Base-by-base conservation (phyloP, 2,888 invertebrate genomes). In the Cosmia trapezina region DNA sequence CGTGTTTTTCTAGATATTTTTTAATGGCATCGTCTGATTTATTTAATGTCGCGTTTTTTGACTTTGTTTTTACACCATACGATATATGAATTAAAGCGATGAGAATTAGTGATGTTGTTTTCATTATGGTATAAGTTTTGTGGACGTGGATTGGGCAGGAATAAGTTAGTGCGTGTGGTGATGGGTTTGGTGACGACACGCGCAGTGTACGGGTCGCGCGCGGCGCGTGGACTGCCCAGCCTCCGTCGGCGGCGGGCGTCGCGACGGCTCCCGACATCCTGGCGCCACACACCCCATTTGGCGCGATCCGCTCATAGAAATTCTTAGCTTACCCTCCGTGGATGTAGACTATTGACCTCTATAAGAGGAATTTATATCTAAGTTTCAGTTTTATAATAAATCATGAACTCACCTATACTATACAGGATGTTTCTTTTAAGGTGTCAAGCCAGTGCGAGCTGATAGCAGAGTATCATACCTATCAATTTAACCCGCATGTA, bases 1-100 rank as follows among this genome's bases (percentile, higher is more conserved):
- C 93, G 60, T 92, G 91, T 78, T 92, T 91, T 76, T 93, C 92
- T 17, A 93, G 80, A 33, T 82, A 91, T 72, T 94, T 94, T 81
- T 91, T 92, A 37, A 94, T 92, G 56, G 88, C 88, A n/a, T 88
- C 90, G n/a, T 89, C 84, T 8, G 89, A 83, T 81, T 87, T 89
- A 62, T 87, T 88, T 3, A 75, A 33, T 59, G 86, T 61, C 17
- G 57, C 41, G 41, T 80, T 86, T 78, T 87, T 87, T 17, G 68
- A 71, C 80, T 91, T 92, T 4, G 84, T 70, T 87, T 90, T 91
- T 9, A 84, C 70, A 67, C 83, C 37, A 54, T 19, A 60, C 4
- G 83, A 71, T 53, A 65, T 57, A 19, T 85, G 57, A 17, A 83
- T 72, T 54, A 78, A 51, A 19, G 68, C 73, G 1, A 86, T 59